phyloP scores from a whole-genome alignment of 2,797 vertebrate genomes.

The Pangasius djambal region DNA sequence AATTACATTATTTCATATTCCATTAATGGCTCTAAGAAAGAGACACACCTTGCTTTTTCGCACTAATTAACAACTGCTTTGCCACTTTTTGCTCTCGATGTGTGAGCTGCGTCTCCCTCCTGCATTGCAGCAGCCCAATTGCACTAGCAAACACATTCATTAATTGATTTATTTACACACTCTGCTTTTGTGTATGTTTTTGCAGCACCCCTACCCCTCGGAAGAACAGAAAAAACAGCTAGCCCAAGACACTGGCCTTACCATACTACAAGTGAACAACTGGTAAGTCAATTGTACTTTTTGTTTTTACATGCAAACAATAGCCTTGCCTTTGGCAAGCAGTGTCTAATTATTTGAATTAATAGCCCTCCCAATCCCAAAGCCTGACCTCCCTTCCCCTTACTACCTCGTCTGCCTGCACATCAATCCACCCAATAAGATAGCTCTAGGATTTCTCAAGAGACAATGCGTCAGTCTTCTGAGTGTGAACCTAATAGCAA shows the following conservation, averaged over 20 bases:
- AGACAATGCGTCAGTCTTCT: constrained; percentile 23
- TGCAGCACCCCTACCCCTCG: constrained; percentile 97
- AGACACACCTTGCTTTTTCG: constrained; percentile 85
- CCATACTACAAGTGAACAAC: constrained; percentile 90
- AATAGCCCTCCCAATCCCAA: constrained; percentile 62
- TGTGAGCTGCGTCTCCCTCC: constrained; percentile 36
- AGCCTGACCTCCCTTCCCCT: constrained; percentile 45
- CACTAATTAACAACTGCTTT: constrained; percentile 79
- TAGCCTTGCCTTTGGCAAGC: constrained; percentile 71
- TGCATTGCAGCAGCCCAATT: constrained; percentile 48
- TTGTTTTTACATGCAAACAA: constrained; percentile 73
- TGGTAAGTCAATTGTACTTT: constrained; percentile 81
- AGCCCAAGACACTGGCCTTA: constrained; percentile 99
- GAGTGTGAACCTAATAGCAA: constrained; percentile 63
- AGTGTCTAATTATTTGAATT: constrained; percentile 78
- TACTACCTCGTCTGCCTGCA: constrained; percentile 63
- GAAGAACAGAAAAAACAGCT: constrained; percentile 99
- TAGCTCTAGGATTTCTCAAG: constrained; percentile 71
- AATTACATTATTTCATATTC: constrained; percentile 97
- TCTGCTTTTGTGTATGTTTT: constrained; percentile 71
- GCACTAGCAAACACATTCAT: constrained; percentile 66
- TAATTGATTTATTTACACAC: constrained; percentile 59
- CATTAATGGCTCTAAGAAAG: constrained; percentile 87
- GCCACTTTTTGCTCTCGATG: constrained; percentile 61
- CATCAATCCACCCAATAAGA: constrained; percentile 75